These are phyloP conservation scores for Lepisosteus osseus DNA, from an alignment of 2,113 vertebrate species.

Conservation along the genomic window DNA sequence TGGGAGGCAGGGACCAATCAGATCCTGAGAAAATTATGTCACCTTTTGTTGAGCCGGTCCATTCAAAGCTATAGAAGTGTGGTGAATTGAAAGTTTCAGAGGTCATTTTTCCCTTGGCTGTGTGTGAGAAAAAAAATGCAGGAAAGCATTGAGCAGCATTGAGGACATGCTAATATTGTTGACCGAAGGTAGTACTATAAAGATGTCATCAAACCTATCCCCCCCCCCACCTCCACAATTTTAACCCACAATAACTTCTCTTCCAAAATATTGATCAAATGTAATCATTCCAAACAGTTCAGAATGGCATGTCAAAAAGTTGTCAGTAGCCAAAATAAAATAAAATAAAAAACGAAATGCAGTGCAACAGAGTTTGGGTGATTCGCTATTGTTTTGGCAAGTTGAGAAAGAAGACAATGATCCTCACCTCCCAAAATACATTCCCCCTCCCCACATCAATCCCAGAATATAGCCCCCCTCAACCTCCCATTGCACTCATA, in stretches of 20 bases:
- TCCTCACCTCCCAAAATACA: constrained; percentile 8
- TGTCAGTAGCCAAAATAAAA: constrained; percentile 29
- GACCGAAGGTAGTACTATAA: constrained; percentile 68
- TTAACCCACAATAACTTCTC: constrained; percentile 36
- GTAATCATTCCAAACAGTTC: constrained; percentile 46
- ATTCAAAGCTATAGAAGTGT: constrained; percentile 80
- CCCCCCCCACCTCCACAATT: constrained; percentile 43
- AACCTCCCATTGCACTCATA: constrained; percentile 1
- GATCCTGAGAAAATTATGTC: constrained; percentile 77
- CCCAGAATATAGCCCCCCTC: constrained; percentile 12
- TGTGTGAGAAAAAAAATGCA: constrained; percentile 27
- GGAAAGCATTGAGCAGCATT: constrained; percentile 51
- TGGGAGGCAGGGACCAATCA: constrained; percentile 72
- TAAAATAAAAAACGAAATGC: constrained; percentile 33
- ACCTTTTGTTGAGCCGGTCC: constrained; percentile 74
- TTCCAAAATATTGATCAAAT: constrained; percentile 42
- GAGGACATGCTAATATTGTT: constrained; percentile 72
- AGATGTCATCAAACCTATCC: constrained; percentile 73
- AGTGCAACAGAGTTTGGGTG: constrained; percentile 23
- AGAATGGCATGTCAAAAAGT: constrained; percentile 55
- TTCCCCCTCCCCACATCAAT: constrained; percentile 20
- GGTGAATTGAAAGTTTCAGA: constrained; percentile 76
- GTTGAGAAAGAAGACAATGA: constrained; percentile 44
- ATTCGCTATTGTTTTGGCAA: constrained; percentile 43
- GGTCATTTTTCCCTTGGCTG: constrained; percentile 60